These are phyloP conservation scores for Cosmia pyralina DNA, from an alignment of 2,888 invertebrate species.

Conservation along the genomic window DNA sequence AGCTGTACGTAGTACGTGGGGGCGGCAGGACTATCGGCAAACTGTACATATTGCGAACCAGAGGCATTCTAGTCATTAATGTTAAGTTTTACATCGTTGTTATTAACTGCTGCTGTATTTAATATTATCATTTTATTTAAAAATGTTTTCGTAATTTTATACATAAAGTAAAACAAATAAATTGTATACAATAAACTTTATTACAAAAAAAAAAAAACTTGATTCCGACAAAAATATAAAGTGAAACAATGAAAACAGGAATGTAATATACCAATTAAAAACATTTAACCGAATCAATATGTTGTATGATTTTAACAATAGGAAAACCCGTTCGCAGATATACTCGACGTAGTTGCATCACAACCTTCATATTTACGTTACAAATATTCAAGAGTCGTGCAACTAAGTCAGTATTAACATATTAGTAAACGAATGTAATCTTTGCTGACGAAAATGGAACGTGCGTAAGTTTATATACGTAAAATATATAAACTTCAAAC, in stretches of 20 bases:
- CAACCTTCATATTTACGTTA: slow-evolving; percentile 6
- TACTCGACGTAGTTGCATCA: background rate
- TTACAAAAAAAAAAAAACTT: slow-evolving; percentile 75
- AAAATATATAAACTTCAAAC: slow-evolving; percentile 18
- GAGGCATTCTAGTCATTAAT: slow-evolving; percentile 87
- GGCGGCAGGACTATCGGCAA: slow-evolving; percentile 45
- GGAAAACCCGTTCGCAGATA: slow-evolving; percentile 65
- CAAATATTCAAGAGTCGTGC: slow-evolving; percentile 18
- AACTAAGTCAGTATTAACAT: slow-evolving; percentile 1
- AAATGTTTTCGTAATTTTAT: slow-evolving; percentile 70
- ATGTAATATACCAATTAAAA: slow-evolving; percentile 85
- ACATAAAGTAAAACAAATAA: slow-evolving; percentile 65
- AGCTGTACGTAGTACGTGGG: slow-evolving; percentile 37
- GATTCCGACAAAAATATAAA: slow-evolving; percentile 71
- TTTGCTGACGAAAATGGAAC: slow-evolving; percentile 25
- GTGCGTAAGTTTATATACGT: background rate
- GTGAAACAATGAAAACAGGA: slow-evolving; percentile 79
- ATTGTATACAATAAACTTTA: slow-evolving; percentile 83
- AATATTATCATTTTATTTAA: slow-evolving; percentile 54
- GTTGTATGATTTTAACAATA: slow-evolving; percentile 71
- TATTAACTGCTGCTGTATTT: slow-evolving; percentile 71
- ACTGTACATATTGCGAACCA: slow-evolving; percentile 66
- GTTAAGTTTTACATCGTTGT: slow-evolving; percentile 78
- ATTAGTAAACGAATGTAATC: slow-evolving; percentile 25
- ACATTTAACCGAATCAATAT: slow-evolving; percentile 79